These are phyloP conservation scores for Procavia capensis DNA, from an alignment of 2,113 vertebrate genomes.

Conservation along the genomic window DNA sequence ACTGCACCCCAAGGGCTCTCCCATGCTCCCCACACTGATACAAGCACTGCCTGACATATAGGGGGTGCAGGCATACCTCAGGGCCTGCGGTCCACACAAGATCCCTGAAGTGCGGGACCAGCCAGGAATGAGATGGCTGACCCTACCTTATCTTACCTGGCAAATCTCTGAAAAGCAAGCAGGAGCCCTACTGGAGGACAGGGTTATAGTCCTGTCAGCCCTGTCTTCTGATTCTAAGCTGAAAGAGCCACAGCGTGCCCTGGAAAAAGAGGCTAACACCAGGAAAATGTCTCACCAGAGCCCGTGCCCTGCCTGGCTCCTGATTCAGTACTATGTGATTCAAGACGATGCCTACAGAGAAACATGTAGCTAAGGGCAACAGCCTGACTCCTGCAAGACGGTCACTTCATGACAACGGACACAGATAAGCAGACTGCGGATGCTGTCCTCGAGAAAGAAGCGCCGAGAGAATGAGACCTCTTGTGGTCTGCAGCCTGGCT, in stretches of 20 bases:
- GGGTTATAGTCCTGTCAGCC: background rate
- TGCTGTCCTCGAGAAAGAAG: constrained; percentile 55
- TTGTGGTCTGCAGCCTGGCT: background rate
- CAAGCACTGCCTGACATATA: too few relatives aligned
- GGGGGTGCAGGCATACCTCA: too few relatives aligned
- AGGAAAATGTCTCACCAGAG: background rate
- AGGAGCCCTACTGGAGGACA: background rate
- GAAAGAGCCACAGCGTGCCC: background rate
- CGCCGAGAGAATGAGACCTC: constrained; percentile 12
- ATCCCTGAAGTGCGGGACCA: too few relatives aligned
- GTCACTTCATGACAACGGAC: constrained; percentile 72
- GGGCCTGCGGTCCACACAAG: background rate
- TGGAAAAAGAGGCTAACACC: background rate
- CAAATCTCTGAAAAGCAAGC: background rate
- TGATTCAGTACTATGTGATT: background rate
- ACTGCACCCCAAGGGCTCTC: too few relatives aligned
- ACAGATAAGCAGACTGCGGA: constrained; percentile 41
- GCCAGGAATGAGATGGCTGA: background rate
- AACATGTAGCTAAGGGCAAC: constrained; percentile 73
- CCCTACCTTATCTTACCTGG: background rate
- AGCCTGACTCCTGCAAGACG: constrained; percentile 45
- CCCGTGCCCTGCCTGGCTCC: background rate
- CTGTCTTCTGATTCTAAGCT: background rate
- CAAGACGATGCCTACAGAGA: constrained; percentile 63
- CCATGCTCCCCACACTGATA: too few relatives aligned